phyloP scores from a whole-genome alignment of 2,113 vertebrate genomes.

The Argyrosomus japonicus region DNA sequence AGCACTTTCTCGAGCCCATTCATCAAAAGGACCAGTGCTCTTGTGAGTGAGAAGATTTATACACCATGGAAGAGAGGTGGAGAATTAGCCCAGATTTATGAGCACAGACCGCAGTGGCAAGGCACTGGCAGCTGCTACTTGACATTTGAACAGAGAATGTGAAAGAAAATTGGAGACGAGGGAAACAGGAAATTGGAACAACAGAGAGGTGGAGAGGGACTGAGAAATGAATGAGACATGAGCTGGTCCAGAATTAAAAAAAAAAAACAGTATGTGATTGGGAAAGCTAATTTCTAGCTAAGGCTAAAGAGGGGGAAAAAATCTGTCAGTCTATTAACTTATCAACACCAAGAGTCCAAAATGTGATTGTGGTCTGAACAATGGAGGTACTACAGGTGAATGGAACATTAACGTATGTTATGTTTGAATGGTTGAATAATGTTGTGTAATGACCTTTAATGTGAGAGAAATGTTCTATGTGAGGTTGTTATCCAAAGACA shows the following conservation, averaged over 20 bases:
- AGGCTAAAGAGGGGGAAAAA: neutral
- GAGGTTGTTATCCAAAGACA: neutral
- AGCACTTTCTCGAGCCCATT: constrained; percentile 73
- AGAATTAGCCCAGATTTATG: constrained; percentile 86
- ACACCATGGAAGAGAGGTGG: constrained; percentile 77
- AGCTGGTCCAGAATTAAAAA: constrained; percentile 32
- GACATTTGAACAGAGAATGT: constrained; percentile 78
- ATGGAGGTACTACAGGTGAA: neutral
- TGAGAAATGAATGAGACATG: constrained; percentile 59
- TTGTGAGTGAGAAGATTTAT: constrained; percentile 81
- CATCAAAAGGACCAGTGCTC: constrained; percentile 79
- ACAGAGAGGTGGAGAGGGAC: constrained; percentile 63
- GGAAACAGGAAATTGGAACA: constrained; percentile 77
- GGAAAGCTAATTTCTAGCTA: constrained; percentile 25
- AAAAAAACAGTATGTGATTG: constrained; percentile 17
- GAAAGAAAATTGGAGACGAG: constrained; percentile 70
- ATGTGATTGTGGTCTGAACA: neutral
- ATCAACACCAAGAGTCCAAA: neutral
- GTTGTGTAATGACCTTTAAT: neutral
- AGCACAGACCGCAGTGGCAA: constrained; percentile 70
- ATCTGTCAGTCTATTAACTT: neutral
- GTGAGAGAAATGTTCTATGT: neutral
- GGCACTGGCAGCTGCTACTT: constrained; percentile 79
- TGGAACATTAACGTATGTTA: neutral
- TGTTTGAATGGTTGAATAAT: neutral